These are phyloP conservation scores for Psittacula echo DNA, from an alignment of 2,797 vertebrate genomes.

Conservation along the genomic window DNA sequence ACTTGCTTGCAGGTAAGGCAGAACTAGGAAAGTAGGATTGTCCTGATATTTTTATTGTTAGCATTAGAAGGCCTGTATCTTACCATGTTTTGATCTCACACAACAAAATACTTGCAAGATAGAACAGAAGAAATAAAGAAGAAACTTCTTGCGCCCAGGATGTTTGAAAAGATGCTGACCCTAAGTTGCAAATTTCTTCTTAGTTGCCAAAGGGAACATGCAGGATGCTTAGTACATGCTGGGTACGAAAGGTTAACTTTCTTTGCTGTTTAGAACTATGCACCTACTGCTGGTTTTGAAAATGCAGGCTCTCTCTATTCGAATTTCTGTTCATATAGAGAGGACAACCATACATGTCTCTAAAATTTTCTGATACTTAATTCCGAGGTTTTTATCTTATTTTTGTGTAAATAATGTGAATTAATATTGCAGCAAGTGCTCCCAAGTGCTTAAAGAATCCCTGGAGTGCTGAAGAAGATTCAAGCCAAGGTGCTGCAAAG, in stretches of 20 bases:
- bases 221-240: not conserved
- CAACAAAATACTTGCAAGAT: not conserved
- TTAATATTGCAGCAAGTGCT: slow-evolving; percentile 84
- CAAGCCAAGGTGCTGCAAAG: slow-evolving; percentile 75
- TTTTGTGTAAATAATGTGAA: not conserved
- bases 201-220: not conserved
- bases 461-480: slow-evolving; percentile 88
- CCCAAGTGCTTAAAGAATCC: slow-evolving; percentile 92
- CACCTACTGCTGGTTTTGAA: not conserved
- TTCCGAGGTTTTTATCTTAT: not conserved
- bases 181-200: not conserved
- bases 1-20: slow-evolving; percentile 89
- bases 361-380: not conserved
- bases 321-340: not conserved
- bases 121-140: not conserved
- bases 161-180: not conserved
- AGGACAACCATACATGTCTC: not conserved
- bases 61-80: not conserved
- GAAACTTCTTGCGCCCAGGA: not conserved
- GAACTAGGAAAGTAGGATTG: not conserved
- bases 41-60: not conserved
- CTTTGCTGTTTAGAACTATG: not conserved
- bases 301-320: not conserved
- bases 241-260: not conserved
- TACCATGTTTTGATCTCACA: rapidly evolving